Percentiles rank a stretch among this genome's conserved stretches.
These are phyloP conservation scores for Paraplagusia blochii DNA, from an alignment of 2,113 vertebrate species.

Conservation along the genomic window DNA sequence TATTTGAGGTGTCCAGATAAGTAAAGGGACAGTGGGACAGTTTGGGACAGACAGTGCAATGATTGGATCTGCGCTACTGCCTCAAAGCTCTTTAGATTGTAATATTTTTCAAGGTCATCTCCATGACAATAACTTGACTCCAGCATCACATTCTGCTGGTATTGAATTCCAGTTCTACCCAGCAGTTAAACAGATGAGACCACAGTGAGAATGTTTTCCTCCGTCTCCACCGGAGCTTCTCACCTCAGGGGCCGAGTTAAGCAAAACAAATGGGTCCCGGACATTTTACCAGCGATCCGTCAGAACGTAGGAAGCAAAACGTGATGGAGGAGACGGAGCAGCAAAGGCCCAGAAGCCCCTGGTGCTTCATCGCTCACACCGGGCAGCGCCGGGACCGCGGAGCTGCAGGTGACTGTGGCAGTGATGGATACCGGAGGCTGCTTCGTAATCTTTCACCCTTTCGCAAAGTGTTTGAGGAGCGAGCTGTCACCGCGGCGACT, in stretches of 20 bases:
- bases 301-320: constrained; percentile 24
- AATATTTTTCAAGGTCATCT: too few species aligned
- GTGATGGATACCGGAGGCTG: constrained; percentile 52
- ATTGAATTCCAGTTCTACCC: constrained; percentile 2
- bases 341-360: constrained; percentile 9
- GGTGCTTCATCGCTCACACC: constrained; percentile 47
- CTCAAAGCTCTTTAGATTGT: too few species aligned
- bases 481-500: constrained; percentile 49
- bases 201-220: constrained; percentile 19
- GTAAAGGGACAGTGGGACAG: too few species aligned
- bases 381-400: constrained; percentile 14
- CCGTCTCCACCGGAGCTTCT: constrained; percentile 13
- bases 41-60: too few species aligned
- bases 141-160: constrained; percentile 2
- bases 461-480: constrained; percentile 60
- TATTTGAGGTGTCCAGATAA: too few species aligned
- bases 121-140: too few species aligned
- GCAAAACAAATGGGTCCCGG: constrained; percentile 34
- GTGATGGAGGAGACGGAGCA: constrained; percentile 22
- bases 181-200: constrained; percentile 47
- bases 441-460: constrained; percentile 55
- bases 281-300: constrained; percentile 11
- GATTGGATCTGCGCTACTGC: too few species aligned
- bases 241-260: constrained; percentile 19
- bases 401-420: constrained; percentile 51